A percentile compares a stretch with the other conserved stretches of the same genome.
These are phyloP conservation scores for Bos javanicus DNA, from an alignment of 2,113 vertebrate genomes.

Conservation along the genomic window DNA sequence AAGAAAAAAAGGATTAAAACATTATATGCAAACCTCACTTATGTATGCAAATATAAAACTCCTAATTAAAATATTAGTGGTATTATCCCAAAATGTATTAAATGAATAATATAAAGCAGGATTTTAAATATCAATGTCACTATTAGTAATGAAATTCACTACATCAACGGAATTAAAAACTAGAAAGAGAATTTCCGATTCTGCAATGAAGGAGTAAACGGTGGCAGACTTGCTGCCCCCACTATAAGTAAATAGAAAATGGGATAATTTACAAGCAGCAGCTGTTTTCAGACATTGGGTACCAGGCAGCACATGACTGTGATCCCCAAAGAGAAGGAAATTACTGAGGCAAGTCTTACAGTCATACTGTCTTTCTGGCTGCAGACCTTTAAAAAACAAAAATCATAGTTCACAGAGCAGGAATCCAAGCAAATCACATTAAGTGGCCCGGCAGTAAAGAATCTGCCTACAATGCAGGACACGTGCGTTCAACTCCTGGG, in stretches of 20 bases:
- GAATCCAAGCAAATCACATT: not conserved
- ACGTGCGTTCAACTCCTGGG: not conserved
- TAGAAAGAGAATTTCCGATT: not conserved
- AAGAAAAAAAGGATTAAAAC: not conserved
- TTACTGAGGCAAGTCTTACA: not conserved
- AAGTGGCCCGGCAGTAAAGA: not conserved
- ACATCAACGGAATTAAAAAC: not conserved
- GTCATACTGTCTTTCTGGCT: not conserved
- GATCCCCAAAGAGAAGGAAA: not conserved
- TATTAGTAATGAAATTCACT: not conserved
- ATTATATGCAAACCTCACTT: not conserved
- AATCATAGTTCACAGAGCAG: not conserved
- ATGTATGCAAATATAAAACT: not conserved
- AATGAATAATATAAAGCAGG: not conserved
- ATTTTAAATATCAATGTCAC: not conserved
- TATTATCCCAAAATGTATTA: not conserved
- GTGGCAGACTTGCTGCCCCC: not conserved
- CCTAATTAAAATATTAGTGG: not conserved
- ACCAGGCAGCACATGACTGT: not conserved
- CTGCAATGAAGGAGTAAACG: not conserved
- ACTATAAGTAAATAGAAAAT: not conserved
- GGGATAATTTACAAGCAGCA: not conserved
- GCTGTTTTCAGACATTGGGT: not conserved
- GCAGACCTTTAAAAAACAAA: not conserved
- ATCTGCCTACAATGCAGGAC: not conserved